A percentile compares a stretch with the other conserved stretches of the same genome.
Evolutionary conservation across 2,888 invertebrate species (phyloP).

Genomic region (Oligia latruncula): DNA sequence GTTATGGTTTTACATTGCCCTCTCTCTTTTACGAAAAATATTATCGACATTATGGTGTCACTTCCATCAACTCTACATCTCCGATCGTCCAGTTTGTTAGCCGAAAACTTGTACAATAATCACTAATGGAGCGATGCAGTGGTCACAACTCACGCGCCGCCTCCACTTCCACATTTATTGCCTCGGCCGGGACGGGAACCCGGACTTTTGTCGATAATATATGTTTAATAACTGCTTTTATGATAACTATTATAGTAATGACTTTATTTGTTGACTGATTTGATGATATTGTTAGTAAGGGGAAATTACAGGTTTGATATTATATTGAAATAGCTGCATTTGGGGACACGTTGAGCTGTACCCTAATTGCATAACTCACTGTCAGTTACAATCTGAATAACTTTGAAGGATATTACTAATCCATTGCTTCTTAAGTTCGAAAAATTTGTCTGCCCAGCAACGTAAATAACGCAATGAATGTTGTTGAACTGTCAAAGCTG

Average conservation of each 20-base stretch:
- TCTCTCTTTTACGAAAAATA: too few species aligned
- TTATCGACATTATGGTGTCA: constrained; percentile 19
- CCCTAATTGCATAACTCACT: too few species aligned
- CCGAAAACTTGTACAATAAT: constrained; percentile 87
- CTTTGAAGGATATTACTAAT: too few species aligned
- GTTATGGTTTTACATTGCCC: too few species aligned
- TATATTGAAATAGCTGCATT: too few species aligned
- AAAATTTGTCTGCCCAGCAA: too few species aligned
- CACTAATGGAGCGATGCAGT: constrained; percentile 89
- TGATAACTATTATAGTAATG: constrained; percentile 5
- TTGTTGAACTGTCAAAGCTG: too few species aligned
- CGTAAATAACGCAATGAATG: too few species aligned
- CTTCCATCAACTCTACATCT: constrained; percentile 70
- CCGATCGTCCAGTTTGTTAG: constrained; percentile 78
- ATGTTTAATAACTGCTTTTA: constrained; percentile 42
- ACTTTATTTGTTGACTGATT: constrained; percentile 25
- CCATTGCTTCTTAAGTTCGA: too few species aligned
- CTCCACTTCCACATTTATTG: constrained; percentile 58
- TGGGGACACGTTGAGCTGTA: too few species aligned
- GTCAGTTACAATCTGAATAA: too few species aligned
- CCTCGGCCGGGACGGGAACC: constrained; percentile 53
- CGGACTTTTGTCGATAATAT: constrained; percentile 69
- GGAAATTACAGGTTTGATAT: not conserved
- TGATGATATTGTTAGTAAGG: not conserved
- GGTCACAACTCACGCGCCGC: constrained; percentile 83